Evolutionary conservation across 2,888 invertebrate species (phyloP), one percentile per base, ranked within the genome.

Genomic region (Pseudococcus viburni): DNA sequence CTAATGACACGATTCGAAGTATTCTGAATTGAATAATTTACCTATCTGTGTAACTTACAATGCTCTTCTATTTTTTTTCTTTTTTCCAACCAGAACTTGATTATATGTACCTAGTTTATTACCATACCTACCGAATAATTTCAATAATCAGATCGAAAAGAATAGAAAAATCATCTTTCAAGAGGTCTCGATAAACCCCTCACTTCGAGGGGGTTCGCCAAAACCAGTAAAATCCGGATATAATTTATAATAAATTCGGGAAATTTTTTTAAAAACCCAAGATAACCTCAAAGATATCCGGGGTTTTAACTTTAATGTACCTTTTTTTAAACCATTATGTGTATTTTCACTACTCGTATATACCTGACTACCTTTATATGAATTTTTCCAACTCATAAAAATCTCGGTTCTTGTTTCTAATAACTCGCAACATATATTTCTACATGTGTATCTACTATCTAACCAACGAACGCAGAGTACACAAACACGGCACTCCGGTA

Each of bases 381-480:
- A 17, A 55, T 55, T 55, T 55, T 55, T 55, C 55, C 17, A 17
- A 4, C 46, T 1, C 17, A 55, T 55, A 17, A 17, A 12, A 55
- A 17, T 55, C 55, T 55, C 15, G 1, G 15, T 55, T 55, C 64
- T 64, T 22, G 64, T 64, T 64, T 59, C 7, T 64, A 64, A 64
- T 64, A 22, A 22, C 22, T 64, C 22, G 64, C 5, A 64, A 64
- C 64, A 22, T 64, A 22, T 64, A 64, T 64, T 64, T 64, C 64
- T 64, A 64, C 64, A 64, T 22, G 22, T 64, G 64, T 22, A 22
- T 64, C 55, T 55, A 17, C n/a, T n/a, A 59, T 59, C 59, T 64
- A n/a, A 22, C 6, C 22, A 55, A 5, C 12, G 1, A 17, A 55
- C 55, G 55, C n/a, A n/a, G n/a, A n/a, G n/a, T 55, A 55, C 22